Percentiles rank a stretch among this genome's conserved stretches.
Conservation (phyloP, 1,140 invertebrate genomes). For the Chlorops oryzae region DNA sequence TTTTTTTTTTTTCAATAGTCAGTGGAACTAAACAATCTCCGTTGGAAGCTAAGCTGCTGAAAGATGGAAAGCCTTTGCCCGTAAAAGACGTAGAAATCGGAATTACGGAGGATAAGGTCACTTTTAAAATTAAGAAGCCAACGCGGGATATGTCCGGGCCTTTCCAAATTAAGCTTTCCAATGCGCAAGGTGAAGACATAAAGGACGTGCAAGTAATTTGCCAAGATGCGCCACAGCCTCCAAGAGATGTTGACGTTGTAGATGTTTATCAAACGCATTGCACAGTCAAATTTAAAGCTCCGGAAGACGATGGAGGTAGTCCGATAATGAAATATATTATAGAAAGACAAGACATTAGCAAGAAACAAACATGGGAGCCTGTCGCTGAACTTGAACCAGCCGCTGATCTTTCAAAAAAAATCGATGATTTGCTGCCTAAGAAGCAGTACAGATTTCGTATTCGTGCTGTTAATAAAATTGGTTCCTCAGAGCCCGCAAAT, state of each 20-base stretch:
- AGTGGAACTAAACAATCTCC: slow-evolving; percentile 77
- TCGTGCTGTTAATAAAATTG: slow-evolving; percentile 86
- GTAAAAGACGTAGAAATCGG: slow-evolving; percentile 84
- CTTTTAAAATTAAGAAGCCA: slow-evolving; percentile 87
- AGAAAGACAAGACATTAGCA: slow-evolving; percentile 86
- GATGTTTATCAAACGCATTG: slow-evolving; percentile 91
- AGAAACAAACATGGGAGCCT: slow-evolving; percentile 82
- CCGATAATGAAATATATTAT: slow-evolving; percentile 88
- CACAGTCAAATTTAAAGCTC: slow-evolving; percentile 84
- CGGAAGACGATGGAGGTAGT: slow-evolving; percentile 88
- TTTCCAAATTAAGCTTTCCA: slow-evolving; percentile 81
- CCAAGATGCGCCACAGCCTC: slow-evolving; percentile 84
- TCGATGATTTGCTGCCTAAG: slow-evolving; percentile 78
- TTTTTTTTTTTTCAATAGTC: slow-evolving; percentile 54
- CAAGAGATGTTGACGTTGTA: slow-evolving; percentile 81
- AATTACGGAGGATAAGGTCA: slow-evolving; percentile 81
- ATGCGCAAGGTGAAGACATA: slow-evolving; percentile 80
- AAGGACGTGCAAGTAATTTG: slow-evolving; percentile 79
- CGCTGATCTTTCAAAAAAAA: slow-evolving; percentile 69
- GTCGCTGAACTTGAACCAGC: slow-evolving; percentile 66
- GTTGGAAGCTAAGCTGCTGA: slow-evolving; percentile 80
- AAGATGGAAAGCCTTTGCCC: slow-evolving; percentile 80
- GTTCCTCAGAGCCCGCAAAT: slow-evolving; percentile 78
- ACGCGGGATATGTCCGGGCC: slow-evolving; percentile 69
- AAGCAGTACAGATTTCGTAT: slow-evolving; percentile 95